phyloP scores from a whole-genome alignment of 1,140 invertebrate genomes.

The Drosophila pachea region DNA sequence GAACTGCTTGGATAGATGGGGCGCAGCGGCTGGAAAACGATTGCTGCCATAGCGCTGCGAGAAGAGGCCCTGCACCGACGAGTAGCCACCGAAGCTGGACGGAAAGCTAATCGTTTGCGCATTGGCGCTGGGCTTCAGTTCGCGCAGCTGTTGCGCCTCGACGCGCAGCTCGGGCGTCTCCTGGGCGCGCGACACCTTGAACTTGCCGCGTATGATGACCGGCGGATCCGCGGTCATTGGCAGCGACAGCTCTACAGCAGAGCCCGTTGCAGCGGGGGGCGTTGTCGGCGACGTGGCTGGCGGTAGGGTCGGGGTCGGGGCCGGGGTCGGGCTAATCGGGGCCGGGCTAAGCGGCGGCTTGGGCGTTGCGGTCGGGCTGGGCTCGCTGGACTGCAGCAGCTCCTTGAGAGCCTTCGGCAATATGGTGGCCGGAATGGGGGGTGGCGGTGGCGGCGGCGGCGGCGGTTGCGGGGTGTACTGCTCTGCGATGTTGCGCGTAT shows the following conservation, averaged over 20 bases:
- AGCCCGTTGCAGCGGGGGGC: constrained; percentile 5
- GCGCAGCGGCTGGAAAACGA: constrained; percentile 68
- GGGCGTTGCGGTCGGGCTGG: neutral
- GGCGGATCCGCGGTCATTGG: constrained; percentile 43
- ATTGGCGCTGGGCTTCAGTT: constrained; percentile 79
- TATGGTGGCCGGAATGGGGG: constrained; percentile 73
- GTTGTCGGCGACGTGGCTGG: neutral
- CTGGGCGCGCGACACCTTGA: constrained; percentile 74
- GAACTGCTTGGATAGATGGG: constrained; percentile 87
- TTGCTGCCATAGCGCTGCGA: constrained; percentile 74
- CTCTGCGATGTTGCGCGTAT: constrained; percentile 70
- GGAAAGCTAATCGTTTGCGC: constrained; percentile 83
- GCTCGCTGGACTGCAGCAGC: constrained; percentile 58
- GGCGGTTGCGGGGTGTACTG: constrained; percentile 54
- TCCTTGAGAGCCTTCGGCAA: constrained; percentile 69
- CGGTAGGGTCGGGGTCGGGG: too few relatives aligned
- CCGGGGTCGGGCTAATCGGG: neutral
- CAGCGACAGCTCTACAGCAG: constrained; percentile 24
- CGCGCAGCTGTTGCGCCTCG: constrained; percentile 76
- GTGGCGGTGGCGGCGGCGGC: constrained; percentile 58
- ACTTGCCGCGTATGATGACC: constrained; percentile 69
- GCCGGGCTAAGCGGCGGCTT: neutral
- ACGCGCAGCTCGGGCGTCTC: constrained; percentile 81
- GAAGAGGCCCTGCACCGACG: constrained; percentile 80
- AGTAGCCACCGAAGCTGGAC: constrained; percentile 81